Base-by-base conservation (phyloP, 2,888 invertebrate genomes). In the Andrena fulva region DNA sequence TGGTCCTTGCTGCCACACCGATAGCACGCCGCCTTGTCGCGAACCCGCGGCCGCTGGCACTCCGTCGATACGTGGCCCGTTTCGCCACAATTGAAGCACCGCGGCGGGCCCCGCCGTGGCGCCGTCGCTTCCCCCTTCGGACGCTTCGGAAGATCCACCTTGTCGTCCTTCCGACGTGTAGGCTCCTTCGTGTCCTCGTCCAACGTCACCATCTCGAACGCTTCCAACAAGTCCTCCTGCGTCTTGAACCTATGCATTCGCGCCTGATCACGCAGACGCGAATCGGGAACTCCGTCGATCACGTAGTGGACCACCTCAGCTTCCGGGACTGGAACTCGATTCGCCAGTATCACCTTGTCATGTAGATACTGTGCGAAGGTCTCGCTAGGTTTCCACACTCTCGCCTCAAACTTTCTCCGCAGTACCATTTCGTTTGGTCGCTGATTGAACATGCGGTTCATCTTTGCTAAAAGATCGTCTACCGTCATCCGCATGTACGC, bases 241-340 rank as follows among this genome's bases (percentile, higher is more conserved):
- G 56, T 59, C 8, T 6, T n/a, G 27, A 69, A 20, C 0, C 27
- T 7, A 20, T 16, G 5, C 2, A 59, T 24, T 6, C 69, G 69
- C 12, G 69, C 69, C 10, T 56, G 69, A 12, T 59, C 54, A 1
- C 35, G n/a, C 12, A 69, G 35, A 3, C 16, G 35, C 24, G 24
- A 16, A 12, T 69, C 69, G 1, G 42, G 8, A 16, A 69, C 27
- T 8, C 60, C 67, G 2, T 67, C 68, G 2, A 68, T 12, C 0
- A 35, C 16, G 12, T 68, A 68, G 16, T 56, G 27, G 1, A 68
- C 24, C 7, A 68, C 1, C 35, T 68, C 68, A 0, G 2, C 2
- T 20, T 68, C 56, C 12, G 68, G 24, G 56, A 68, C 12, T 20
- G 56, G 35, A 2, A 68, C 56, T 16, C 68, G 56, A 16, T 68